Percentiles rank a stretch among this genome's conserved stretches.
Conservation (phyloP, 2,113 vertebrate genomes). For the Ageneiosus marmoratus region DNA sequence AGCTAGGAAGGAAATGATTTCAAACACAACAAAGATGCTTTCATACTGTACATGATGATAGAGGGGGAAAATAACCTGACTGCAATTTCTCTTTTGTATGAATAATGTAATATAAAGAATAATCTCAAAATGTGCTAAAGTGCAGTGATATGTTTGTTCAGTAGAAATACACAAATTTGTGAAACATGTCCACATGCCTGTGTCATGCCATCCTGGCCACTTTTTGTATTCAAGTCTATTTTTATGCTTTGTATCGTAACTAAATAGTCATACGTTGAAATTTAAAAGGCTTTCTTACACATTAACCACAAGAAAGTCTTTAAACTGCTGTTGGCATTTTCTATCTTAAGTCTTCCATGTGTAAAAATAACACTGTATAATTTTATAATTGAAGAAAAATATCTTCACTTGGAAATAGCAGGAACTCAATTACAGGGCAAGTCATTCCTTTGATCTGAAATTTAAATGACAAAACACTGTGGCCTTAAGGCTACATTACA, state of each 20-base stretch:
- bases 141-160: not conserved
- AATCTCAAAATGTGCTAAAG: not conserved
- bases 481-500: conserved; percentile 3
- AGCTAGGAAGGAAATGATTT: not conserved
- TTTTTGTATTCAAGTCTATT: conserved; percentile 3
- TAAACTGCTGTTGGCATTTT: conserved; percentile 7
- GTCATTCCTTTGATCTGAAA: not conserved
- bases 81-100: not conserved
- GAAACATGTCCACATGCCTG: not conserved
- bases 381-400: not conserved
- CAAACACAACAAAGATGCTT: not conserved
- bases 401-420: not conserved
- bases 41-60: not conserved
- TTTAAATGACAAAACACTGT: not conserved
- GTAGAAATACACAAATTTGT: not conserved
- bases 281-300: not conserved
- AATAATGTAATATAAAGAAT: not conserved
- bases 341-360: conserved; percentile 27
- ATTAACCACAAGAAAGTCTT: conserved; percentile 21
- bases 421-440: conserved; percentile 1
- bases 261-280: not conserved
- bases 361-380: conserved; percentile 11
- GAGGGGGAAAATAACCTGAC: not conserved
- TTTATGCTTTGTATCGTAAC: not conserved
- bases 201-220: not conserved